These are phyloP conservation scores for Drosophila sp. DNA, from an alignment of 1,140 invertebrate species.

Conservation along the genomic window DNA sequence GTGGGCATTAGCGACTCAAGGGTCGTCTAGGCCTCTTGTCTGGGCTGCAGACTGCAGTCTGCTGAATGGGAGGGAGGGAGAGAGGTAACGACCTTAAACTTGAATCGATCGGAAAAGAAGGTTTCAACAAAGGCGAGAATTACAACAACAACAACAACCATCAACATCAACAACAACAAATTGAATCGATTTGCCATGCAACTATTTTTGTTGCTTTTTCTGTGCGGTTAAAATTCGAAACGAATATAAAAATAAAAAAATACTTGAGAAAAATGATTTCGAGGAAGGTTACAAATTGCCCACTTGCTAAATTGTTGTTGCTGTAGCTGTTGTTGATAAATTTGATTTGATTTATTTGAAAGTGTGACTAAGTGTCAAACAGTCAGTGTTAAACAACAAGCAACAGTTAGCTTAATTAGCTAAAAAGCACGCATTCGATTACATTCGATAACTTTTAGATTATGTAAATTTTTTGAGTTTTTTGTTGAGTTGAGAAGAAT, in stretches of 20 bases:
- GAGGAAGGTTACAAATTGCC: slow-evolving; percentile 56
- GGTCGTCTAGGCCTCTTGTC: slow-evolving; percentile 44
- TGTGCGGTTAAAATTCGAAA: slow-evolving; percentile 61
- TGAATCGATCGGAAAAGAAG: slow-evolving; percentile 68
- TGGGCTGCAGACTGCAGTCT: slow-evolving; percentile 47
- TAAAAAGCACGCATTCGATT: slow-evolving; percentile 25
- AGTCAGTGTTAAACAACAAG: slow-evolving; percentile 32
- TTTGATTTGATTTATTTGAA: slow-evolving; percentile 6
- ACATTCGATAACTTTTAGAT: slow-evolving; percentile 6
- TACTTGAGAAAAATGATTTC: slow-evolving; percentile 40
- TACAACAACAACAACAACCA: slow-evolving; percentile 26
- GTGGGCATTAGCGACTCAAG: slow-evolving; percentile 65
- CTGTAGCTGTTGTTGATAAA: no score
- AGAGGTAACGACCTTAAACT: slow-evolving; percentile 69
- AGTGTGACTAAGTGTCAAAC: slow-evolving; percentile 34
- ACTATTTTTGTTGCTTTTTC: slow-evolving; percentile 4
- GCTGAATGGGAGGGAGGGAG: not conserved
- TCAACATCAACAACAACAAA: slow-evolving; percentile 33
- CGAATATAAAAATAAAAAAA: slow-evolving; percentile 25
- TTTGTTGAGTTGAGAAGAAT: slow-evolving; percentile 7
- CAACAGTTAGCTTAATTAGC: slow-evolving; percentile 32
- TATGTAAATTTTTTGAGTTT: no score
- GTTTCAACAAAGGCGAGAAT: slow-evolving; percentile 38
- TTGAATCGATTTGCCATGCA: slow-evolving; percentile 28
- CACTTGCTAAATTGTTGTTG: slow-evolving; percentile 50